Evolutionary conservation across 1,140 invertebrate species (phyloP).

Genomic region (Pogonus chalceus): DNA sequence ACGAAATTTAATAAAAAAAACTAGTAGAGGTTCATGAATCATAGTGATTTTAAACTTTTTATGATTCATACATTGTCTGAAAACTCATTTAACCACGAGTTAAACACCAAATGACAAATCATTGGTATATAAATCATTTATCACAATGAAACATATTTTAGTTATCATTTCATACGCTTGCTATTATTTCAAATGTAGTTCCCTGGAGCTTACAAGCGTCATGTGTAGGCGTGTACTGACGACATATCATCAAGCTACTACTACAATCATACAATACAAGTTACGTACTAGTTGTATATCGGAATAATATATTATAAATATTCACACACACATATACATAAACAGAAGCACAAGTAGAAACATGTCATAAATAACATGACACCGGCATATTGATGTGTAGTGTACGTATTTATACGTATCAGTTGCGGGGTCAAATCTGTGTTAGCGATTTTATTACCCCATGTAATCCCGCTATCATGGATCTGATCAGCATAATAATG

Average conservation of each 20-base stretch:
- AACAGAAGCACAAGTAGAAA: not conserved
- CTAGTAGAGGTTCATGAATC: too few species aligned
- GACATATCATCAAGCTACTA: too few species aligned
- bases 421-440: not conserved
- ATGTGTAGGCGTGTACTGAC: not conserved
- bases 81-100: too few species aligned
- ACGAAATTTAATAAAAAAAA: too few species aligned
- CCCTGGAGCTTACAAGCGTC: not conserved
- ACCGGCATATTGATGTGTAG: not conserved
- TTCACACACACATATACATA: not conserved
- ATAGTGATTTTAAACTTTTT: too few species aligned
- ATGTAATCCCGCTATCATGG: constrained; percentile 1
- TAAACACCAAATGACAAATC: too few species aligned
- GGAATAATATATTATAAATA: too few species aligned
- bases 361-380: constrained; percentile 2
- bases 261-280: too few species aligned
- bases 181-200: not conserved
- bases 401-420: not conserved
- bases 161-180: not conserved
- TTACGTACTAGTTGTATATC: too few species aligned
- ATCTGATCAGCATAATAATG: constrained; percentile 3
- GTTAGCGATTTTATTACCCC: not conserved
- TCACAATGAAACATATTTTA: constrained; percentile 2
- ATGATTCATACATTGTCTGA: too few species aligned
- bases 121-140: not conserved